Base-by-base conservation (phyloP, 2,797 vertebrate species). In the Setipinna tenuifilis region DNA sequence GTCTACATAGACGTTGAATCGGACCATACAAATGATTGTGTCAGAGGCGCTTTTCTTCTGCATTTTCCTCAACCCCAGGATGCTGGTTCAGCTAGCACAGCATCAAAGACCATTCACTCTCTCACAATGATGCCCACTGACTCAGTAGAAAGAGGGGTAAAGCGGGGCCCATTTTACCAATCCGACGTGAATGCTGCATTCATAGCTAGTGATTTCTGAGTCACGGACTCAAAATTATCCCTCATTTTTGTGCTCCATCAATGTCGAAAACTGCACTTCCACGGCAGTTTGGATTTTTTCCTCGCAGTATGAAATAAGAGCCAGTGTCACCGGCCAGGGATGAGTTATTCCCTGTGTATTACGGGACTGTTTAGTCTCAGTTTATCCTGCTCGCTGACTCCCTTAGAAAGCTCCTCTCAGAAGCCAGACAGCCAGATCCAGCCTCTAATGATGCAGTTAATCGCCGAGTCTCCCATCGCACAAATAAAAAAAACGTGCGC, bases 331-430 rank as follows among this genome's bases (percentile, higher is more conserved):
- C 0, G 19, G 17, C 6, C 31, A 78, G 71, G 31, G 71, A 78
- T 78, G 71, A 78, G 19, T 71, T 78, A 78, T 44, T 44, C 71
- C 35, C 71, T 78, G 71, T 35, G 16, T 44, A 19, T 19, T 41
- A 31, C 71, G 31, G 25, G 75, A 71, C 65, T 71, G 65, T 31
- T 71, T 71, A 35, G 31, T 31, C 65, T 16, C 28, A 71, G 12
- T 71, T 71, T 71, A 71, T 71, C 25, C 65, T 41, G 68, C 68
- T 75, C 28, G 31, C 28, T 75, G 68, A 75, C 28, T 75, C 28
- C 28, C 68, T 10, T 1, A 25, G 7, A 14, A 65, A 11, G 23
- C 50, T 10, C 10, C 10, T 59, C 58, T n/a, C 19, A 59, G 5
- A n/a, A 71, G 65, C 11, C 65, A 71, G 25, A 71, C 25, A 71